Base-by-base conservation (phyloP, 2,888 invertebrate species). In the Gastracanthus pulcherrimus region DNA sequence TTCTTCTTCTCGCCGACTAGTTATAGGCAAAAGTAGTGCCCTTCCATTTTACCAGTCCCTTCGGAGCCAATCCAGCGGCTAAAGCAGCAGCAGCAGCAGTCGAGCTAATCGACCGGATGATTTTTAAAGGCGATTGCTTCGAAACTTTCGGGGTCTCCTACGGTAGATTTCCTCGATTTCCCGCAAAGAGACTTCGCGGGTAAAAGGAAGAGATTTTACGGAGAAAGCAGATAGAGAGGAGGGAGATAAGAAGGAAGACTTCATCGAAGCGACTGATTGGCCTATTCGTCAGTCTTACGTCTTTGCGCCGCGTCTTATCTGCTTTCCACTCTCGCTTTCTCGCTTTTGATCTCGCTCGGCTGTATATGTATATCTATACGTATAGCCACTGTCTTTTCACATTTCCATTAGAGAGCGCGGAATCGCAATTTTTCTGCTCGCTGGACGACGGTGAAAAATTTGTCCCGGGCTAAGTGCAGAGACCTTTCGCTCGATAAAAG, bases 211-310 rank as follows among this genome's bases (percentile, higher is more conserved):
- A 36, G 70, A n/a, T 1, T 7, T n/a, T n/a, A n/a, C n/a, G 4
- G 45, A n/a, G 13, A 4, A 5, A 13, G 45, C 45, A 45, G 45
- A n/a, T 45, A 13, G 31, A 4, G 36, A 19, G 72, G 29, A 16
- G 26, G 45, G 23, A 85, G 87, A 86, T 87, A 89, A 89, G 89
- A 89, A 87, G 41, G 85, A 89, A 85, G 87, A 89, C 89, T 90
- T 89, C 88, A 89, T 89, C 89, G 87, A 86, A 86, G 85, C 88
- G 86, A 89, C 87, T 90, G 89, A 90, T 90, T 89, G 89, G 87
- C 85, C 89, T 88, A 89, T 90, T 89, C 88, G 88, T 90, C 89
- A 89, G 86, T 84, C 84, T 82, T 81, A 76, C 75, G 77, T 60
- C 79, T 76, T 78, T 82, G 58, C 60, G 48, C 67, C 48, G 76